Base-by-base conservation (phyloP, 2,797 vertebrate genomes). In the Meriones psammophilus region DNA sequence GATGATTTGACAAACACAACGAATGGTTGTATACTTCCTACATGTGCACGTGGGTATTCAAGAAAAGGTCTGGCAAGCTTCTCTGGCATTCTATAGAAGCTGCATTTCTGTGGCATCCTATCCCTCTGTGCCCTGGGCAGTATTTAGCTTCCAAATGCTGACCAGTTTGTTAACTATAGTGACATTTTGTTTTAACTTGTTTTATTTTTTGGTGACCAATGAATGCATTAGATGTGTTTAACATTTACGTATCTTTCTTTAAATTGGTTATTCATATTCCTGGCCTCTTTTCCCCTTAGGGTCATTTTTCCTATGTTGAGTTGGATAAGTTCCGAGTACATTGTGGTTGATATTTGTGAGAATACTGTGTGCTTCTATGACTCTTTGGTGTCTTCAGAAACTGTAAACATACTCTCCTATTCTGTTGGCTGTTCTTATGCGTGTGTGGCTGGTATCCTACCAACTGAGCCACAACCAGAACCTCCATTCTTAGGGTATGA, bases 341-440 rank as follows among this genome's bases (percentile, higher is more conserved):
- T 50, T 84, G 66, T 89, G 71, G 50, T 68, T 13, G 86, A n/a
- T 73, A 28, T 86, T 73, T 85, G 3, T 39, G 12, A 85, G 15
- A 36, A 30, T 24, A 88, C n/a, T 7, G 18, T 76, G 30, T 66
- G 20, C 20, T 62, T 91, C 12, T 83, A 6, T 87, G 79, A 86
- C 73, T 93, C 50, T 93, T 71, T 91, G 33, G 56, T 91, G 12
- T 4, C 94, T 96, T 97, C 20, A 71, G 88, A 95, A 96, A 74
- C 64, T 88, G 39, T 6, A 80, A 68, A 36, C 89, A 36, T 68
- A 60, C 89, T 87, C 39, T 77, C 12, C 33, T 3, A 33, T 89
- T 89, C 26, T 80, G 28, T 74, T 20, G 54, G 22, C 68, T 84
- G 56, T 30, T 60, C 54, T 74, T 18, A 8, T 22, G 15, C 54